Conservation (phyloP, 2,797 vertebrate species). For the Babyrousa celebensis region DNA sequence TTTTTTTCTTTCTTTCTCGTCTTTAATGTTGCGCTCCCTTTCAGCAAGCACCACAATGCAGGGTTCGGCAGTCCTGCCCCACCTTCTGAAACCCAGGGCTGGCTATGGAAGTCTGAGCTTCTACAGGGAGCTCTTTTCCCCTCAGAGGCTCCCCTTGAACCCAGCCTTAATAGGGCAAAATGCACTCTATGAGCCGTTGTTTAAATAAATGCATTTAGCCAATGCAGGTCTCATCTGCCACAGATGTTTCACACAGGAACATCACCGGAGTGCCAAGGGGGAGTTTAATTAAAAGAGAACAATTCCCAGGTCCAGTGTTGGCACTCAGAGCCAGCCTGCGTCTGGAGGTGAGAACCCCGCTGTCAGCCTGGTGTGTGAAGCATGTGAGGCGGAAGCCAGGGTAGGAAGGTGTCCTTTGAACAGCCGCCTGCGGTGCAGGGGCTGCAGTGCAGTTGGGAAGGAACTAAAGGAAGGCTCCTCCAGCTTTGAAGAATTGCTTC, state of each 20-base stretch:
- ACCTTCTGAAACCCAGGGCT: conserved; percentile 75
- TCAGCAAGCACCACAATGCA: conserved; percentile 15
- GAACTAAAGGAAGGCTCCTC: background rate
- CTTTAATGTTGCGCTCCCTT: conserved; percentile 75
- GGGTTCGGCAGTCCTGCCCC: conserved; percentile 22
- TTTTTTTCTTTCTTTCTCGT: background rate
- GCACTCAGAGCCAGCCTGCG: fast-evolving
- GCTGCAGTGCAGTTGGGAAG: fast-evolving
- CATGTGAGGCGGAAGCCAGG: fast-evolving
- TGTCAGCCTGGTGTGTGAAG: fast-evolving
- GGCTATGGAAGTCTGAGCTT: conserved; percentile 68
- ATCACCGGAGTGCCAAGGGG: conserved; percentile 66
- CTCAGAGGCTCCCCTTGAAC: conserved; percentile 79
- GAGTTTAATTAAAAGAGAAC: conserved; percentile 85
- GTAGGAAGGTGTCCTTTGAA: background rate
- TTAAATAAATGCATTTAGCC: conserved; percentile 80
- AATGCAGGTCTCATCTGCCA: conserved; percentile 78
- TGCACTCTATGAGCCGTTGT: conserved; percentile 83
- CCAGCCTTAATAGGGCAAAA: conserved; percentile 80
- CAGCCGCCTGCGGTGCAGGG: fast-evolving
- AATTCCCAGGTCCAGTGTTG: background rate
- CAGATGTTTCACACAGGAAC: conserved; percentile 75
- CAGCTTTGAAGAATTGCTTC: background rate
- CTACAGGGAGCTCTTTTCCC: conserved; percentile 79
- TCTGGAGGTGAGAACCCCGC: background rate